Evolutionary conservation across 1,140 invertebrate genomes (phyloP).

Genomic region (Drosophila nebulosa): DNA sequence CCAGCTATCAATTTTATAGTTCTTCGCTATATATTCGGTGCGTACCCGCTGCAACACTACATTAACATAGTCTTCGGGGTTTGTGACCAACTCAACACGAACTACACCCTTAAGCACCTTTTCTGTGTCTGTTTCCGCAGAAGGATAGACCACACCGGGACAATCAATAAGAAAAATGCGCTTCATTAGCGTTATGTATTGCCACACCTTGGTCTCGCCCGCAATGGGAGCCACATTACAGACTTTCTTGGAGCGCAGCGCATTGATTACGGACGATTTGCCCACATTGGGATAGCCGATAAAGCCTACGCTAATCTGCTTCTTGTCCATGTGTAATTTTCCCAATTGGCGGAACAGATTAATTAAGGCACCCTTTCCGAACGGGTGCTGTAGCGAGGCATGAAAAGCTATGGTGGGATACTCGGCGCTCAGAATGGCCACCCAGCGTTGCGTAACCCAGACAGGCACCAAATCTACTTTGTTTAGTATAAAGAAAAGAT

Average conservation of each 20-base stretch:
- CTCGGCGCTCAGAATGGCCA: slow-evolving; percentile 94
- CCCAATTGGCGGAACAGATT: slow-evolving; percentile 97
- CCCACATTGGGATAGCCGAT: slow-evolving; percentile 99
- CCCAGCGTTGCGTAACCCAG: slow-evolving; percentile 98
- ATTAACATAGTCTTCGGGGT: slow-evolving; percentile 97
- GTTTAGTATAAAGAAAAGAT: slow-evolving; percentile 96
- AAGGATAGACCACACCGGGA: slow-evolving; percentile 98
- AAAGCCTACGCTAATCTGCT: slow-evolving; percentile 99
- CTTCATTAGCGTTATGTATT: slow-evolving; percentile 99
- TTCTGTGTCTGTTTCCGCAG: slow-evolving; percentile 94
- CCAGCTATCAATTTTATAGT: slow-evolving; percentile 94
- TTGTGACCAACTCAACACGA: slow-evolving; percentile 95
- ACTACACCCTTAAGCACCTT: slow-evolving; percentile 98
- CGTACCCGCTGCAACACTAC: slow-evolving; percentile 93
- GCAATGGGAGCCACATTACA: slow-evolving; percentile 99
- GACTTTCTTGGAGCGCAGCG: slow-evolving; percentile 95
- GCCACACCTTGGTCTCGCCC: slow-evolving; percentile 99
- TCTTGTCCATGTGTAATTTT: slow-evolving; percentile 97
- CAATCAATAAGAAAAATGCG: slow-evolving; percentile 99
- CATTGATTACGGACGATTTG: slow-evolving; percentile 99
- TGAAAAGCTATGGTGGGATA: slow-evolving; percentile 99
- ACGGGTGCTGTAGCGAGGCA: slow-evolving; percentile 98
- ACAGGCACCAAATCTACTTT: slow-evolving; percentile 98
- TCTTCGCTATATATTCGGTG: slow-evolving; percentile 93
- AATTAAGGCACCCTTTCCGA: slow-evolving; percentile 98